Percentiles rank a stretch among this genome's conserved stretches.
Conservation (phyloP, 1,140 invertebrate species). For the Lasaia peninsularis region DNA sequence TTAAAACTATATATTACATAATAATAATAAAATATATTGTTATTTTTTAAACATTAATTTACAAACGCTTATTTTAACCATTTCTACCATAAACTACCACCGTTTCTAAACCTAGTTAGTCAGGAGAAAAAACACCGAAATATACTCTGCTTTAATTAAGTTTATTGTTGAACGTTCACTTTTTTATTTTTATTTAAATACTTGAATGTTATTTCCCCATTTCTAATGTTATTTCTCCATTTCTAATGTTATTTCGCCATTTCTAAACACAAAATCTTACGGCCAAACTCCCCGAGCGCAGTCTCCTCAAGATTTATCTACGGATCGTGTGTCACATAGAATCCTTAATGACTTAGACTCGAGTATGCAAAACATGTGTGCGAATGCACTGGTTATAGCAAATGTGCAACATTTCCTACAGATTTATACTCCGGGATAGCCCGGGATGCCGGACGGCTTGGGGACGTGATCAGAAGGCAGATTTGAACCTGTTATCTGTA, state of each 20-base stretch:
- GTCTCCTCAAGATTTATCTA: constrained; percentile 14
- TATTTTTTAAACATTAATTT: too few species aligned
- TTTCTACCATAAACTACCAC: too few species aligned
- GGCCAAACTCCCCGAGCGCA: not conserved
- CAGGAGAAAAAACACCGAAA: too few species aligned
- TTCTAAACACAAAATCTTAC: not conserved
- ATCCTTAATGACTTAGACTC: constrained; percentile 2
- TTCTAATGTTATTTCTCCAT: not conserved
- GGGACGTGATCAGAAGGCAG: constrained; percentile 16
- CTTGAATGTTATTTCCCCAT: too few species aligned
- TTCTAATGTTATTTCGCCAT: not conserved
- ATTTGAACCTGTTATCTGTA: not conserved
- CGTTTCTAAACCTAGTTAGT: too few species aligned
- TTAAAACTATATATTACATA: too few species aligned
- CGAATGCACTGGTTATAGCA: constrained; percentile 13
- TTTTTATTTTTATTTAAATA: too few species aligned
- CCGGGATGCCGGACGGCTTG: constrained; percentile 1
- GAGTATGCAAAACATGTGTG: constrained; percentile 19
- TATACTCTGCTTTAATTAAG: too few species aligned
- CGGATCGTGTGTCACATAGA: constrained; percentile 9
- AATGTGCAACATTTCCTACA: constrained; percentile 13
- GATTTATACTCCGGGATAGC: constrained; percentile 17
- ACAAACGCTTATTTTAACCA: too few species aligned
- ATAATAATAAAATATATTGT: too few species aligned
- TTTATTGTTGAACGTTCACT: too few species aligned